Base-by-base conservation (phyloP, 1,140 invertebrate genomes). In the Himalopsyche phryganea region DNA sequence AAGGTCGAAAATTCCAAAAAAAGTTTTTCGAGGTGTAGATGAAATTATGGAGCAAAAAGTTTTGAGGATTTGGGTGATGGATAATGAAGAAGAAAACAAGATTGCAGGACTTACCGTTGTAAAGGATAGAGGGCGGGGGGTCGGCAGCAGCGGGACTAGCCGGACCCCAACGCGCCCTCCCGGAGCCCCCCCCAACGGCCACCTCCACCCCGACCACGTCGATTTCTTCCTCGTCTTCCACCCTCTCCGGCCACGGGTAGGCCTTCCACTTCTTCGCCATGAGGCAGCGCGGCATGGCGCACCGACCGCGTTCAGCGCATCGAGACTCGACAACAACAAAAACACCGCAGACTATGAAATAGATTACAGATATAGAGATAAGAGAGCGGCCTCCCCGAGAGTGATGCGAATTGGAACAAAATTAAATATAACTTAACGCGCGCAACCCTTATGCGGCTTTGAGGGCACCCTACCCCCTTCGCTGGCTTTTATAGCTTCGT, bases 221-320 rank as follows among this genome's bases (percentile, higher is more conserved):
- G 76, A 90, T 89, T 73, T 90, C 87, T 77, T 90, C 89, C 51
- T 91, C 88, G 58, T 89, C 87, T 61, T 85, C 84, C 58, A 78
- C 77, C 65, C 86, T 81, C 70, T 86, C 85, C 68, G 84, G 82
- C 85, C 87, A 87, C 64, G 87, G 85, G 77, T 89, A 89, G 66
- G 83, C 86, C 82, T 91, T 92, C 89, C 89, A 91, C 80, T 92
- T 92, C 76, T 92, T 91, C 66, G 90, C 90, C 88, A 92, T 92
- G 68, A 91, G 83, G 80, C 88, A 91, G 71, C 88, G 87, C 75
- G 89, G 89, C 89, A 91, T 91, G 69, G 73, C 78, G 77, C 73
- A 53, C 35, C 63, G 69, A 73, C 77, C 75, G 72, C 52, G 20
- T 62, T 68, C 71, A 74, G 73, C 61, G 73, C 75, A 76, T 76